Evolutionary conservation across 2,888 invertebrate species (phyloP).

Genomic region (Callyntrura sp.): DNA sequence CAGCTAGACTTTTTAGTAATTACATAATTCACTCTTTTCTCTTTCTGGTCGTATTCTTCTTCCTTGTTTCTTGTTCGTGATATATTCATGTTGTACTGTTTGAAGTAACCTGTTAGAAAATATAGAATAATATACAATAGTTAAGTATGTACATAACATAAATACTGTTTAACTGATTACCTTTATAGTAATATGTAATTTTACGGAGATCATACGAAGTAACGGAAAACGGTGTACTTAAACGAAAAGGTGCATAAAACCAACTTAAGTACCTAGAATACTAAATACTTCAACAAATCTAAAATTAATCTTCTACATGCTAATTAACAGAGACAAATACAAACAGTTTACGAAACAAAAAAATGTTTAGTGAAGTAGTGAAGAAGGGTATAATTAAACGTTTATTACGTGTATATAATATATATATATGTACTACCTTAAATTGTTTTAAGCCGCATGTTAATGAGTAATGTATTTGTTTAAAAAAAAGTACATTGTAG

Average conservation of each 20-base stretch:
- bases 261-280: conserved; percentile 36
- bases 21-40: not conserved
- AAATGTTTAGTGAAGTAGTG: not conserved
- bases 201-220: conserved; percentile 22
- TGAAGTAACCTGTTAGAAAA: not conserved
- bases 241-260: conserved; percentile 32
- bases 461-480: not conserved
- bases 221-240: conserved; percentile 39
- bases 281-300: not conserved
- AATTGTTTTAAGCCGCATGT: not conserved
- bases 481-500: not conserved
- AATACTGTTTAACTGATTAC: conserved; percentile 21
- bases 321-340: not conserved
- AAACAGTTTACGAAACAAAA: not conserved
- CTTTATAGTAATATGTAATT: conserved; percentile 19
- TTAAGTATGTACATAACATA: not conserved
- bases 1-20: conserved; percentile 3
- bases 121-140: not conserved
- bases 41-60: conserved; percentile 37
- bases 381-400: conserved; percentile 5
- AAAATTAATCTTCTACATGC: not conserved
- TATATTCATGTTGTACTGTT: not conserved
- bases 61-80: conserved; percentile 9
- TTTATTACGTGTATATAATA: not conserved
- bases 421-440: not conserved